Evolutionary conservation across 2,113 vertebrate species (phyloP).

Genomic region (Gasterosteus aculeatus): DNA sequence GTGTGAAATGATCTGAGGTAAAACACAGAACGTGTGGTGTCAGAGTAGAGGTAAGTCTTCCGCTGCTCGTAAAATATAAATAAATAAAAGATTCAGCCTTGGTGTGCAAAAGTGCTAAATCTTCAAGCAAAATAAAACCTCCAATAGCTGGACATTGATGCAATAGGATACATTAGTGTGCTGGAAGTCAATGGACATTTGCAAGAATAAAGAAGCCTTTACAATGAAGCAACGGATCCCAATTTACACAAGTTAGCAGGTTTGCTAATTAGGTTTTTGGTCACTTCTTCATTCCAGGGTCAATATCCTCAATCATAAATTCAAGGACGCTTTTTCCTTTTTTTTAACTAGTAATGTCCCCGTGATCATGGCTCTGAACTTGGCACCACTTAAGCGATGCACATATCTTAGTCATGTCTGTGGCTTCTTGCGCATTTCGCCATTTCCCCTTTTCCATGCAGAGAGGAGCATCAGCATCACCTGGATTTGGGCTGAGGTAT

Average conservation of each 20-base stretch:
- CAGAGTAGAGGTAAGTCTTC: not conserved
- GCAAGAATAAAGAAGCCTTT: not conserved
- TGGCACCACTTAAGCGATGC: not conserved
- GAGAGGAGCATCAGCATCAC: constrained; percentile 18
- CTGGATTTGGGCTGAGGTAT: constrained; percentile 16
- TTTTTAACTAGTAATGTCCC: not conserved
- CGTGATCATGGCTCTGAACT: not conserved
- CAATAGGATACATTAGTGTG: not conserved
- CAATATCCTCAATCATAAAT: not conserved
- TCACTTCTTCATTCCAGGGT: not conserved
- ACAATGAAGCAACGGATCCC: not conserved
- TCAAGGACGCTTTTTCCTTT: not conserved
- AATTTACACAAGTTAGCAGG: not conserved
- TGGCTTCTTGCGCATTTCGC: not conserved
- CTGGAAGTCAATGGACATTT: not conserved
- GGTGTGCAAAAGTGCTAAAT: not conserved
- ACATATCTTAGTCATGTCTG: not conserved
- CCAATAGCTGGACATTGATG: not conserved
- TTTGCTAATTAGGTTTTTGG: not conserved
- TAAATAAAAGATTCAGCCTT: not conserved
- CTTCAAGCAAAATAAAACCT: not conserved
- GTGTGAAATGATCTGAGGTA: too few species aligned
- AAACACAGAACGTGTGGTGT: not conserved
- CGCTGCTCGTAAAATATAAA: not conserved
- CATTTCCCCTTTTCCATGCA: not conserved